Conservation (phyloP, 1,140 invertebrate genomes). For the Lycorma delicatula region DNA sequence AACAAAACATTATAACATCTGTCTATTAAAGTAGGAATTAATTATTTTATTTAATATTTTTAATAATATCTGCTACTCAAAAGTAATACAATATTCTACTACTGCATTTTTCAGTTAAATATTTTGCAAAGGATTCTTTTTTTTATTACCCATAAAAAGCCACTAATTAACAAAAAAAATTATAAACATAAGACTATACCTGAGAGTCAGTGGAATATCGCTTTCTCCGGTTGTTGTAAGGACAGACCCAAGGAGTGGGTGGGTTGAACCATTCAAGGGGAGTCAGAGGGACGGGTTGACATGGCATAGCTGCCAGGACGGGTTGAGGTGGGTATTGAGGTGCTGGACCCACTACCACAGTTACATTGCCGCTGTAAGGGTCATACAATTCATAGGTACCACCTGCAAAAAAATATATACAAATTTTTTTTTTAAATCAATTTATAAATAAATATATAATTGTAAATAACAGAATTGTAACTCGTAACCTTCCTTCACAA, state of each 20-base stretch:
- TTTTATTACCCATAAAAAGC: too few relatives aligned
- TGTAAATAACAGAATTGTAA: background rate
- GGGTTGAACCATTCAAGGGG: slow-evolving; percentile 35
- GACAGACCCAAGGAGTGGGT: slow-evolving; percentile 14
- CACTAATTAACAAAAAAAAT: too few relatives aligned
- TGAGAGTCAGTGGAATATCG: slow-evolving; percentile 32
- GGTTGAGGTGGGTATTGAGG: slow-evolving; percentile 18
- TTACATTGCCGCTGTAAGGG: slow-evolving; percentile 28
- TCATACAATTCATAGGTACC: slow-evolving; percentile 30
- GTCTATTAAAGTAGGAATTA: too few relatives aligned
- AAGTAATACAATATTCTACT: too few relatives aligned
- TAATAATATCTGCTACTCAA: too few relatives aligned
- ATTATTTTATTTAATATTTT: too few relatives aligned
- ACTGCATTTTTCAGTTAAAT: too few relatives aligned
- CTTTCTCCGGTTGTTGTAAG: slow-evolving; percentile 22
- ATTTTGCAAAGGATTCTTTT: too few relatives aligned
- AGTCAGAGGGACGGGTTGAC: slow-evolving; percentile 32
- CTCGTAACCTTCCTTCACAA: background rate
- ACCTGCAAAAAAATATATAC: slow-evolving; percentile 15
- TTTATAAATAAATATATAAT: background rate
- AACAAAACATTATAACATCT: too few relatives aligned
- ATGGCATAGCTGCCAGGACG: slow-evolving; percentile 29
- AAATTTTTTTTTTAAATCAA: background rate
- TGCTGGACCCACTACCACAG: slow-evolving; percentile 23
- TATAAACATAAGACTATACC: too few relatives aligned